These are phyloP conservation scores for Ptycholaimellus sp. DNA, from an alignment of 2,888 invertebrate species.

Conservation along the genomic window DNA sequence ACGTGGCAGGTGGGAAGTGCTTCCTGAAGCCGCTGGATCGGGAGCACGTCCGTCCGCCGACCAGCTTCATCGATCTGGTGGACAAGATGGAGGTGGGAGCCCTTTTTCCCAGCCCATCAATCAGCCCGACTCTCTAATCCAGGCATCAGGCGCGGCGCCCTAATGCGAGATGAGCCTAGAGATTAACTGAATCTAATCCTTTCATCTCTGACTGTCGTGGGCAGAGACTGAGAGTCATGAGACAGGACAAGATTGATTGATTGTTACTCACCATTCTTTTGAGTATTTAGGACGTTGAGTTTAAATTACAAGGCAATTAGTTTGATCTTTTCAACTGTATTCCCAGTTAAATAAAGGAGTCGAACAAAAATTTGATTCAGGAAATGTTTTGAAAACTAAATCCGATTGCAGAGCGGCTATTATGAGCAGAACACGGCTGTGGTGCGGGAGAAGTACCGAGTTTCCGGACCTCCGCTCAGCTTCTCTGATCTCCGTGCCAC, in stretches of 20 bases:
- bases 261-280: too few relatives aligned
- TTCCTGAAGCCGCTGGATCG: conserved; percentile 71
- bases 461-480: too few relatives aligned
- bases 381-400: conserved; percentile 5
- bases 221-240: too few relatives aligned
- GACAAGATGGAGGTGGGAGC: conserved; percentile 47
- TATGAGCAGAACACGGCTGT: conserved; percentile 20
- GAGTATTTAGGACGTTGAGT: too few relatives aligned
- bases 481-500: too few relatives aligned
- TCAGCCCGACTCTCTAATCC: background rate
- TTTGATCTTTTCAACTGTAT: background rate
- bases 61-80: conserved; percentile 50
- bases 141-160: too few relatives aligned
- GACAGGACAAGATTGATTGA: conserved; percentile 1
- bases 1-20: conserved; percentile 48
- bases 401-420: conserved; percentile 21
- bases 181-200: too few relatives aligned
- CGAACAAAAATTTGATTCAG: background rate
- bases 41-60: conserved; percentile 49
- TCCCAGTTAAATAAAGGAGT: background rate
- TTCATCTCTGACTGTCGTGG: too few relatives aligned
- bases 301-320: background rate
- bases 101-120: background rate
- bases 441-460: conserved; percentile 17
- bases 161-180: too few relatives aligned